Evolutionary conservation across 2,888 invertebrate species (phyloP).

Genomic region (Pilophorus perplexus): DNA sequence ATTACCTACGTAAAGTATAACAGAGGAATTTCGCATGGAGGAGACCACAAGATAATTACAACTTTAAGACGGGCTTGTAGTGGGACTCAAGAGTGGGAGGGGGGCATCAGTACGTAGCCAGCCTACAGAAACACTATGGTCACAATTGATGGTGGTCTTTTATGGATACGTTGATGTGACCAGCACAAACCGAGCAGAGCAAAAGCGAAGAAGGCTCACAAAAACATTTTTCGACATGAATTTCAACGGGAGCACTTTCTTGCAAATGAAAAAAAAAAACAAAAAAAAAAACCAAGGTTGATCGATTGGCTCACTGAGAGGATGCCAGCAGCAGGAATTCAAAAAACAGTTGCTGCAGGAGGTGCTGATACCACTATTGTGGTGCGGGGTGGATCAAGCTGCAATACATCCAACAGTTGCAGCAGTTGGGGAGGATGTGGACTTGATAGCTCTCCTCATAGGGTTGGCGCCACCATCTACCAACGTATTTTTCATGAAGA

Average conservation of each 20-base stretch:
- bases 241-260: conserved; percentile 42
- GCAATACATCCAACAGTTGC: conserved; percentile 21
- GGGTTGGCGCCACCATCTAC: not conserved
- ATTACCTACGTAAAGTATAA: no score
- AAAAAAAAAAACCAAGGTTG: no score
- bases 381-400: conserved; percentile 45
- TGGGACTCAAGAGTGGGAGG: no score
- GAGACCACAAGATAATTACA: no score
- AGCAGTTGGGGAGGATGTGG: conserved; percentile 20
- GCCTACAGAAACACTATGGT: conserved; percentile 6
- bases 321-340: conserved; percentile 45
- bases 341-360: conserved; percentile 45
- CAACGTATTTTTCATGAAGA: conserved; percentile 30
- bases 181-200: conserved; percentile 45
- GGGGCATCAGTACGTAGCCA: not conserved
- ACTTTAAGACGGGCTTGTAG: no score
- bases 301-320: conserved; percentile 38
- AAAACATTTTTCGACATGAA: conserved; percentile 42
- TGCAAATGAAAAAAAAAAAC: conserved; percentile 45
- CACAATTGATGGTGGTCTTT: no score
- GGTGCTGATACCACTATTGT: conserved; percentile 47
- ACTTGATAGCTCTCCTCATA: conserved; percentile 22
- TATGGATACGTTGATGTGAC: no score
- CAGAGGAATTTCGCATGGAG: no score
- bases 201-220: conserved; percentile 43